Base-by-base conservation (phyloP, 2,797 vertebrate species). In the Gephyroberyx darwinii region DNA sequence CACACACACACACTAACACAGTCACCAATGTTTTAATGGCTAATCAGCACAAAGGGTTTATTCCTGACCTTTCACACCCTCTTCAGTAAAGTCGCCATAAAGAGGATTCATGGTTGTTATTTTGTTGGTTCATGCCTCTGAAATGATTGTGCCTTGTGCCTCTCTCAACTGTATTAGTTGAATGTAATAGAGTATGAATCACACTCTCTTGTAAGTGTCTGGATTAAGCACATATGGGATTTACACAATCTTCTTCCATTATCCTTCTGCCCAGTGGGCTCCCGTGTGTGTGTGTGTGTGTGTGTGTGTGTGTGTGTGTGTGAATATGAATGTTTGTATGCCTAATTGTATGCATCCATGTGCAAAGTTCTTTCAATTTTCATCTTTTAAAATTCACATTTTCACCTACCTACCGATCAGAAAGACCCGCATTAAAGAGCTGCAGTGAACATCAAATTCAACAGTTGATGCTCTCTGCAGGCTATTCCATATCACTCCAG, bases 111-210 rank as follows among this genome's bases (percentile, higher is more conserved):
- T 86, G 81, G 83, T 59, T 84, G 81, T 86, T 89, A 82, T 92
- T 86, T 86, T 78, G 77, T 78, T 78, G 83, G 83, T 84, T 72
- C 75, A 60, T 59, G 69, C 62, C 75, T 33, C 82, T 87, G 84
- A 86, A 86, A 82, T 86, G 77, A 88, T 88, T 86, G 82, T 57
- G 54, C 74, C 71, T 82, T 26, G 71, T 13, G 73, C 56, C 62
- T 86, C 84, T 88, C 86, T 84, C 83, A 33, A 81, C 84, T 88
- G 89, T 87, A 90, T 92, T 92, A 89, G 88, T 81, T 19, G 65
- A 87, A 84, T 86, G 88, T 92, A 90, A 88, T 90, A 85, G 83
- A 88, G 84, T 87, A 91, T 93, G 92, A 93, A 93, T 92, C 91
- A 93, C 84, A 78, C 77, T 75, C 81, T 87, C 88, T 91, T 88